Evolutionary conservation across 2,113 vertebrate genomes (phyloP), one percentile per base, ranked within the genome.

Genomic region (Numenius arquata): DNA sequence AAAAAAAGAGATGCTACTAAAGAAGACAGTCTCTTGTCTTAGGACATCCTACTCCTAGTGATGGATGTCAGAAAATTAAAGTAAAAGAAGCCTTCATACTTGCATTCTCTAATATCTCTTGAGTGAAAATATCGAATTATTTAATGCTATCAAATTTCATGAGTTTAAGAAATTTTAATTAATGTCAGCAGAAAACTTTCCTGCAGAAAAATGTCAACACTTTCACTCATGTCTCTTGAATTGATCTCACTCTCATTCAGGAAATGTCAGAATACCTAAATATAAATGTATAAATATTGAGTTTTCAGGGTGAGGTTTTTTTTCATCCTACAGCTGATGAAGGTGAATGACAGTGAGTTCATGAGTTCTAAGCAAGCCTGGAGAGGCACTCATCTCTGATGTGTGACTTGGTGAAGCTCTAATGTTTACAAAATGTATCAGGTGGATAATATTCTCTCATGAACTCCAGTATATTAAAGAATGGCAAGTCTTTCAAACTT

Each of bases 241-340:
- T 86, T 5, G 21, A 93, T 95, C 13, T 84, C 66, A 36, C 15
- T 65, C 26, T 53, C 21, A 67, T 82, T 75, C 29, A 73, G 58
- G 23, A 97, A 90, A 96, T 88, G 72, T 70, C 88, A 95, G 62
- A 91, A 63, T 74, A 72, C 79, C 72, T 94, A 70, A 91, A 95
- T 92, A 90, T 48, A 85, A 84, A 89, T 78, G 43, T 84, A 92
- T 75, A 97, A 96, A 96, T 96, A 97, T 89, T 96, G 80, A 82
- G 41, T 61, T 91, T 91, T 93, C n/a, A 38, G 68, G 8, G 5
- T 45, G 30, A 38, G 2, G 3, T 23, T 62, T 43, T 78, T 78
- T 94, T 89, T 65, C 7, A 29, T 93, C 66, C 41, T 72, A 72
- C 71, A 66, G 15, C 34, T 95, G 94, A 93, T 95, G 91, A 97